Percentiles rank a stretch among this genome's conserved stretches.
Conservation (phyloP, 2,113 vertebrate species). For the Odocoileus hemionus region DNA sequence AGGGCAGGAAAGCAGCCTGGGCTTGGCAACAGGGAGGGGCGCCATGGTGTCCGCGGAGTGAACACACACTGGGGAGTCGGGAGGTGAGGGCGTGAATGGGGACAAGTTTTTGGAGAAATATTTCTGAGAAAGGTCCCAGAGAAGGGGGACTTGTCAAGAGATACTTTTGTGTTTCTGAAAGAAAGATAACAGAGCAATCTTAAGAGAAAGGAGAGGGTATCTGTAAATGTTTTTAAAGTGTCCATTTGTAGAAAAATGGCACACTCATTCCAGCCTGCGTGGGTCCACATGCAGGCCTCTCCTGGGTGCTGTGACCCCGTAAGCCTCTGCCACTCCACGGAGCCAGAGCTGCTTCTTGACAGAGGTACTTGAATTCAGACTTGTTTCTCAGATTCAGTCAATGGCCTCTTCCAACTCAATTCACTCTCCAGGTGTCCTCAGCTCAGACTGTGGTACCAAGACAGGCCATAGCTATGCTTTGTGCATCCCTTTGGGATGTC, state of each 20-base stretch:
- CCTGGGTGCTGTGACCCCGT: neutral
- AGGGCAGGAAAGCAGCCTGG: neutral
- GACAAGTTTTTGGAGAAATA: neutral
- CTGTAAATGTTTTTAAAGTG: neutral
- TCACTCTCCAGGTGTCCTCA: neutral
- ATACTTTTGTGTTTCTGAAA: neutral
- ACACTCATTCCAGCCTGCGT: rapidly evolving
- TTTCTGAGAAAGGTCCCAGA: neutral
- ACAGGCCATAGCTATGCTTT: neutral
- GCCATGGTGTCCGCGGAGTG: rapidly evolving
- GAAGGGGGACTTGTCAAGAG: neutral
- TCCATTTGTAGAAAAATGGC: rapidly evolving
- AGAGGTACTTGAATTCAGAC: neutral
- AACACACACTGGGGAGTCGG: neutral
- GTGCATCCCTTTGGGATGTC: neutral
- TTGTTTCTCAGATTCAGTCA: neutral
- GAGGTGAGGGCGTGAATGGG: rapidly evolving
- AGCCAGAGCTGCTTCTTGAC: neutral
- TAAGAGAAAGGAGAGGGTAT: neutral
- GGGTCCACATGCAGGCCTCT: rapidly evolving
- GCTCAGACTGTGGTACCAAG: neutral
- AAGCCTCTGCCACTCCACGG: rapidly evolving
- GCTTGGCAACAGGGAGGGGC: neutral
- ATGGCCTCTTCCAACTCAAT: neutral
- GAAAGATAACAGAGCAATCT: neutral